These are phyloP conservation scores for Mola mola DNA, from an alignment of 2,113 vertebrate genomes.

Conservation along the genomic window DNA sequence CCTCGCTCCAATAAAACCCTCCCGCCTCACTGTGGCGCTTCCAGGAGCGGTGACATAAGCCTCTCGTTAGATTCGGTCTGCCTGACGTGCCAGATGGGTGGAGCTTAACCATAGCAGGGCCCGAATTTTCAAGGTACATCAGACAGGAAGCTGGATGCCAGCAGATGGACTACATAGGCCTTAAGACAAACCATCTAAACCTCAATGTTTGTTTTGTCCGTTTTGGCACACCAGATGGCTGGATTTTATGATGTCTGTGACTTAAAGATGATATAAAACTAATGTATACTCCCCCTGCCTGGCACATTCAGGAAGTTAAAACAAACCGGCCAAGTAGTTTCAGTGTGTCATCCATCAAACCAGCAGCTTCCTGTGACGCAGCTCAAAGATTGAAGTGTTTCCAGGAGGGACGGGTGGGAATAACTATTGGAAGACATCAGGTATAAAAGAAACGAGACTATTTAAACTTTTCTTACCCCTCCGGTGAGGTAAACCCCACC, in stretches of 20 bases:
- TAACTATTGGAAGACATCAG: too few relatives aligned
- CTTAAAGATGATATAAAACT: too few relatives aligned
- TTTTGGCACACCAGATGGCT: too few relatives aligned
- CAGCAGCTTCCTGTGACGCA: neutral
- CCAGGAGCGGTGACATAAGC: slow-evolving; percentile 35
- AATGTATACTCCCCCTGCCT: slow-evolving; percentile 5
- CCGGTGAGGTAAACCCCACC: too few relatives aligned
- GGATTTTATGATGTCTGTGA: too few relatives aligned
- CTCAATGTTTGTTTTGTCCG: neutral
- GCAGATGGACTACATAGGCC: neutral
- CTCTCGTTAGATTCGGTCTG: slow-evolving; percentile 8
- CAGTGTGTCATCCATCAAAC: neutral
- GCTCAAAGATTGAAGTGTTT: neutral
- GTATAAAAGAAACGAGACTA: too few relatives aligned
- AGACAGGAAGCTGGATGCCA: neutral
- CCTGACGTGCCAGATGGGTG: slow-evolving; percentile 42
- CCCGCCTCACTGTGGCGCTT: neutral
- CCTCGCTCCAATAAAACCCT: slow-evolving; percentile 27
- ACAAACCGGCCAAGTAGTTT: neutral
- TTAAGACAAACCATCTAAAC: neutral
- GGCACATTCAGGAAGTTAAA: neutral
- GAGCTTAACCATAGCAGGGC: slow-evolving; percentile 19
- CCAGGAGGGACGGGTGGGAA: too few relatives aligned
- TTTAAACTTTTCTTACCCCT: too few relatives aligned
- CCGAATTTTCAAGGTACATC: slow-evolving; percentile 3